Base-by-base conservation (phyloP, 2,888 invertebrate species). In the Drosophila meridionalis region DNA sequence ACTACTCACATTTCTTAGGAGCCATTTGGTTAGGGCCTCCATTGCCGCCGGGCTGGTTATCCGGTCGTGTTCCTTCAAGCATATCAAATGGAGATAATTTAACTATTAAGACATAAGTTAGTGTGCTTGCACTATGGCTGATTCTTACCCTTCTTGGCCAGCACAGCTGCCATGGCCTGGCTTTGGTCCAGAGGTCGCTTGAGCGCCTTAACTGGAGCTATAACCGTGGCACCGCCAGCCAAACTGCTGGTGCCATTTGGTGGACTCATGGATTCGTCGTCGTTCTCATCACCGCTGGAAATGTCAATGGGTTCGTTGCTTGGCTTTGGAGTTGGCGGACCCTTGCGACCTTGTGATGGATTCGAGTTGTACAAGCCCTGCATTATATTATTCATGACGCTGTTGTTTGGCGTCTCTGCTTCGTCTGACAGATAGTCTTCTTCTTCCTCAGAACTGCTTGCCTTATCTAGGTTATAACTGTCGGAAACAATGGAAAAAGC, bases 401-500 rank as follows among this genome's bases (percentile, higher is more conserved):
- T 93, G 36, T 86, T 78, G n/a, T 58, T 60, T 6, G 67, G 57
- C 6, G 45, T 8, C 20, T 73, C 73, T 0, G 61, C 30, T 28
- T 87, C 90, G 38, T 80, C 83, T 14, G 83, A 78, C 28, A 53
- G 9, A 43, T 57, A 59, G 4, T 85, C 95, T 1, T 94, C 94
- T 30, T 94, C 95, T 62, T 95, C 95, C 5, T 80, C 90, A 2
- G 83, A 86, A 53, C 85, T 91, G 20, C 80, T 81, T 0, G 76
- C 73, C 30, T 89, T 87, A 73, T 95, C 95, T 58, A 95, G 92
- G 4, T 95, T 95, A 91, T 96, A 96, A 85, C 95, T 95, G 78
- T 95, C 95, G 81, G 96, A 94, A 45, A 97, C 95, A 70, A 96
- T 95, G 83, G 96, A 95, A 91, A 97, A 97, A 0, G 97, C 97